Conservation (phyloP, 2,888 invertebrate species). For the Pandemis heparana region DNA sequence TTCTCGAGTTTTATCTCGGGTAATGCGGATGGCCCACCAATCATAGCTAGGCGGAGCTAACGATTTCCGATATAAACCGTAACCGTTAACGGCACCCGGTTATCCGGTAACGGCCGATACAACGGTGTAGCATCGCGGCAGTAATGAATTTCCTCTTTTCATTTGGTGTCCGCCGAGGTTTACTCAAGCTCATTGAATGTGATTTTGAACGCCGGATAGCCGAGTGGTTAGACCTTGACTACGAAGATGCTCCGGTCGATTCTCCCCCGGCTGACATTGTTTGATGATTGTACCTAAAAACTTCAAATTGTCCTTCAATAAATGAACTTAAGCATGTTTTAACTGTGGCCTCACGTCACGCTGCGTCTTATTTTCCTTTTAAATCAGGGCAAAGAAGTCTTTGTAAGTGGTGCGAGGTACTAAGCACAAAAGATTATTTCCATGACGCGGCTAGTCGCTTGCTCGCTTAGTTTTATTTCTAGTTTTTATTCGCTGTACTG, state of each 20-base stretch:
- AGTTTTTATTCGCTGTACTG: no score
- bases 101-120: constrained; percentile 66
- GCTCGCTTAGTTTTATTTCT: no score
- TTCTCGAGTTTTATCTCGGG: constrained; percentile 54
- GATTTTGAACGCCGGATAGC: neutral
- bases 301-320: no score
- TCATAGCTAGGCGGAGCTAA: constrained; percentile 70
- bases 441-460: no score
- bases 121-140: constrained; percentile 56
- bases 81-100: constrained; percentile 68
- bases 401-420: no score
- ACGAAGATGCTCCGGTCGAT: neutral
- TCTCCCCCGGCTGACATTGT: no score
- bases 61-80: constrained; percentile 74
- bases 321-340: no score
- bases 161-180: constrained; percentile 61
- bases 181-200: constrained; percentile 51
- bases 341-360: no score
- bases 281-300: no score
- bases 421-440: no score
- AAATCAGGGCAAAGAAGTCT: no score
- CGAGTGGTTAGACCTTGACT: neutral
- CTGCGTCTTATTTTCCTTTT: no score
- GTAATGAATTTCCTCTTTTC: constrained; percentile 74
- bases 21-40: constrained; percentile 65